Base-by-base conservation (phyloP, 35 echinoderm and acorn worm species). In the Diadema setosum region DNA sequence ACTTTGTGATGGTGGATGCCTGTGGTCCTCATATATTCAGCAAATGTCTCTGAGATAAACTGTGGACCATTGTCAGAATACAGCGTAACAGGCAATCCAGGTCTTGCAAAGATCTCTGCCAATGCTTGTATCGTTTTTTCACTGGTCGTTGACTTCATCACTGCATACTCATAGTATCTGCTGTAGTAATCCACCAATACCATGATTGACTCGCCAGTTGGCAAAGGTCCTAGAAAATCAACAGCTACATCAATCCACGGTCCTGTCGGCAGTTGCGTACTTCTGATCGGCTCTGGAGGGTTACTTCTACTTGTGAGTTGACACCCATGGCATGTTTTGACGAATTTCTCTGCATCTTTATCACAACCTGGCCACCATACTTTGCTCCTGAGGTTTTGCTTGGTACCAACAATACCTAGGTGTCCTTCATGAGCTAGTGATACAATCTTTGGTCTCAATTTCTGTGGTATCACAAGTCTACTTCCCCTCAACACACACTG, bases 141-240 rank as follows among this genome's bases (percentile, higher is more conserved):
- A 41, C 41, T 59, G 43, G 90, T 2, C 24, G 45, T 80, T 16
- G 65, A 27, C 46, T 91, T 91, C 34, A 70, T 86, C 18, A 86
- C 86, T 33, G 57, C 46, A 15, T 90, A 37, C 40, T 93, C 85
- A 65, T 88, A 93, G 39, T 42, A 93, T 21, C 85, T 23, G 30
- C 91, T 93, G 52, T 88, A 93, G 70, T 83, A 93, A 49, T 93
- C 91, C 7, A 93, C 91, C 52, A 88, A 84, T 20, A 88, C 84
- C 40, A 93, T 15, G n/a, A 93, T 75, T 25, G 29, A 82, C 27
- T 93, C 42, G 5, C 41, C 59, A 35, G 91, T 81, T 35, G 30
- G 91, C 35, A 87, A 32, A 58, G 91, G 84, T 65, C 91, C 91
- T 43, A 93, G 32, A 6, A 93, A 42, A 57, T 92, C 90, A 87